Evolutionary conservation across 30 jellyfish, hydroid and myxozoan species (phyloP), one percentile per base, ranked within the genome.

Genomic region (Mastigias papua): DNA sequence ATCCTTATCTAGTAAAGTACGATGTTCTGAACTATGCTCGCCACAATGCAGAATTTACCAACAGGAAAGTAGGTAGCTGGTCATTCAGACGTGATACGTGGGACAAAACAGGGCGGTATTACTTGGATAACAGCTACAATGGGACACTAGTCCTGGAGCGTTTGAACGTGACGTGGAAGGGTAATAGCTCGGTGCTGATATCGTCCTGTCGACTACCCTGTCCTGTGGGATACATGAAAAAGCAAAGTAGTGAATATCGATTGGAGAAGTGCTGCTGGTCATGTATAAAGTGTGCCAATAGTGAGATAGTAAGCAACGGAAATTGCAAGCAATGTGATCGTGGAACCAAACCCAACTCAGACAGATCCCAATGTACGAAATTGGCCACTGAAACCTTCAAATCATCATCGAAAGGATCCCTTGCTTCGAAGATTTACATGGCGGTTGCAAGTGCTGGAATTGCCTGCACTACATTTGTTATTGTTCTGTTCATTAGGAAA

Each of bases 261-360:
- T 78, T 74, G 72, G 69, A 64, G 54, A 63, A 79, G 48, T 95
- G 99, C 86, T 95, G 99, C 49, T 95, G 99, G 99, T 63, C 63
- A 16, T 95, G 99, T 76, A 48, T 26, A 1, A 13, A 34, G 6
- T 95, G 99, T 63, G 60, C 63, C 3, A 27, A 22, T 4, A 84
- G 90, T 61, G 77, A 80, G 34, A 86, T 89, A 28, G 42, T 84
- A 21, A 77, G 22, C 31, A 86, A 80, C 63, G 91, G 80, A 21
- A 27, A 89, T 33, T 95, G 99, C 80, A 61, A 68, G 20, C 68
- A 37, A 0, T 95, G 99, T 57, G 86, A 35, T 2, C 62, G 48
- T 10, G 97, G 76, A 7, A 81, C 70, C 29, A 68, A 66, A 65
- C 97, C 97, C 17, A 84, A 89, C 28, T 46, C 34, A 13, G 84